phyloP scores from a whole-genome alignment of 2,888 invertebrate genomes.

The Drosophila merina region DNA sequence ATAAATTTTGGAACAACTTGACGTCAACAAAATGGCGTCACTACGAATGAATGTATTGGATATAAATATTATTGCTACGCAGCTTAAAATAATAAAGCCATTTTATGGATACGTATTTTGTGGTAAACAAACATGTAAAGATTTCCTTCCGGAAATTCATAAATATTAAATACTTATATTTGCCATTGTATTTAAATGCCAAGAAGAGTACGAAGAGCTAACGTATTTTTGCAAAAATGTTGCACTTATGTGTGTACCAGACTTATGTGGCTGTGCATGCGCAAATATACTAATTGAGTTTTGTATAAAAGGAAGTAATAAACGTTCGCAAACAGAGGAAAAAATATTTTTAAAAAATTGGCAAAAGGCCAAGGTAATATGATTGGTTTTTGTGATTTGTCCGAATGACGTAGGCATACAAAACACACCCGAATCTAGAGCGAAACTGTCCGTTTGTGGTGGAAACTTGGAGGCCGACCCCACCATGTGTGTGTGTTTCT shows the following conservation, averaged over 20 bases:
- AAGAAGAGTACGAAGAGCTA: conserved; percentile 15
- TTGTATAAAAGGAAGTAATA: conserved; percentile 54
- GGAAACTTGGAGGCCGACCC: conserved; percentile 30
- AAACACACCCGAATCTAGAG: conserved; percentile 29
- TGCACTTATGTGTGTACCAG: conserved; percentile 13
- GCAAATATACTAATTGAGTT: conserved; percentile 52
- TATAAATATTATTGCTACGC: conserved; percentile 31
- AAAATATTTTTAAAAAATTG: conserved; percentile 50
- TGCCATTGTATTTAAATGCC: conserved; percentile 31
- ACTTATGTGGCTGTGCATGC: conserved; percentile 38
- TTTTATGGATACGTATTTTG: conserved; percentile 16
- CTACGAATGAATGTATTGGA: conserved; percentile 13
- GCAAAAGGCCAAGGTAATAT: conserved; percentile 44
- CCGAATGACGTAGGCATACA: conserved; percentile 50
- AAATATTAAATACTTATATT: conserved; percentile 32
- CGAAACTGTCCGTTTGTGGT: conserved; percentile 31
- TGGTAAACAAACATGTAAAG: conserved; percentile 34
- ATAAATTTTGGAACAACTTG: conserved; percentile 37
- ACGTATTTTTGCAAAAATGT: conserved; percentile 32
- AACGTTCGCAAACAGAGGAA: conserved; percentile 52
- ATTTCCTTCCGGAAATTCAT: conserved; percentile 41
- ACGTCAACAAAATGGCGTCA: conserved; percentile 42
- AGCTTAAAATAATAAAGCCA: conserved; percentile 26
- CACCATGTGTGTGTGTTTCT: conserved; percentile 14
- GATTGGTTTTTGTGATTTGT: conserved; percentile 54